A percentile compares a stretch with the other conserved stretches of the same genome.
phyloP scores from a whole-genome alignment of 2,888 invertebrate genomes.

The Protonemura montana region DNA sequence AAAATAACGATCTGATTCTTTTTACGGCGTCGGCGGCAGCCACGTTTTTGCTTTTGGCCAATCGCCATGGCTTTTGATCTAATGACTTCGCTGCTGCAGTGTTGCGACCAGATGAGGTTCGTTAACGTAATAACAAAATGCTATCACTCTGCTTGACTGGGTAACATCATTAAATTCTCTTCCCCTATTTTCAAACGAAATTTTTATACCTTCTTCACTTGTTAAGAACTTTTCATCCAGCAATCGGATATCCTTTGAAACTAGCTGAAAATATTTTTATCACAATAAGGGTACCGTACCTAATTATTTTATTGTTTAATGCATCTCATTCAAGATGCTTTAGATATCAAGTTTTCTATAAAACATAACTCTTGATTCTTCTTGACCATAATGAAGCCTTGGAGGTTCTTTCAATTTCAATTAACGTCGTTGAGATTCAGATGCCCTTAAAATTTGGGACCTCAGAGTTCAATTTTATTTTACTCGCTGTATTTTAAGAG shows the following conservation, averaged over 20 bases:
- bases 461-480: background rate
- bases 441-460: background rate
- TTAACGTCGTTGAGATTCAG: background rate
- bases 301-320: background rate
- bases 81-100: background rate
- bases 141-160: background rate
- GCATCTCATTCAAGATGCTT: background rate
- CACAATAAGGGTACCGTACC: background rate
- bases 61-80: background rate
- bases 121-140: background rate
- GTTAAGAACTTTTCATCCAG: background rate
- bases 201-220: conserved; percentile 12
- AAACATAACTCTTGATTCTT: background rate
- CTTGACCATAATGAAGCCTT: background rate
- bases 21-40: too few species aligned
- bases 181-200: background rate
- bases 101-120: background rate
- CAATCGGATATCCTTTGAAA: background rate
- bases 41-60: too few species aligned
- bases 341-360: background rate
- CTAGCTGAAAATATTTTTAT: background rate
- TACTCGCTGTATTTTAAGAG: background rate
- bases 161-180: background rate
- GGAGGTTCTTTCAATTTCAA: background rate
- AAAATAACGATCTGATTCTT: too few species aligned